A percentile compares a stretch with the other conserved stretches of the same genome.
These are phyloP conservation scores for Zosterops hypoxanthus DNA, from an alignment of 2,113 vertebrate genomes.

Conservation along the genomic window DNA sequence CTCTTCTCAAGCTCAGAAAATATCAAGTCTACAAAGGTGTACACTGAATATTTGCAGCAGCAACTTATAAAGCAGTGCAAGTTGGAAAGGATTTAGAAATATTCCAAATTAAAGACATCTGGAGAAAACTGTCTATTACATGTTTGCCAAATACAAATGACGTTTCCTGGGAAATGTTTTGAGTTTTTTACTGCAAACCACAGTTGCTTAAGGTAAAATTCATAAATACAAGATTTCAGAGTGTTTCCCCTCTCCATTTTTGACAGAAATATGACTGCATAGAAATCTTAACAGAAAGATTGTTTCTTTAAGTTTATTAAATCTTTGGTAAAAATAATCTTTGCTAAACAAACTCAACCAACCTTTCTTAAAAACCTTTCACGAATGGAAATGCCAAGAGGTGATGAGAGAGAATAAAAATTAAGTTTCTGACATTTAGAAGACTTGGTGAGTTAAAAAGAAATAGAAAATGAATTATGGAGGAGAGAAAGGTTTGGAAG, in stretches of 20 bases:
- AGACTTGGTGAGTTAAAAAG: neutral
- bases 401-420: neutral
- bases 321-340: neutral
- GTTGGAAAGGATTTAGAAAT: neutral
- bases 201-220: neutral
- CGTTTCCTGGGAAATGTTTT: neutral
- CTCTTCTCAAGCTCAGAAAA: too few relatives aligned
- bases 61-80: neutral
- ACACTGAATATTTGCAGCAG: neutral
- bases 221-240: neutral
- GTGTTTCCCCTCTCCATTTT: neutral
- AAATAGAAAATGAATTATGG: neutral
- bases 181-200: neutral
- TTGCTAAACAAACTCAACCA: neutral
- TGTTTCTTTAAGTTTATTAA: neutral
- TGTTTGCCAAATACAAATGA: neutral
- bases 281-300: neutral
- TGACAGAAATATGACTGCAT: neutral
- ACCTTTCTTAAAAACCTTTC: neutral
- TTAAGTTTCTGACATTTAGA: neutral
- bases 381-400: neutral
- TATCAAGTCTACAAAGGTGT: too few relatives aligned
- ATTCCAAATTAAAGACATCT: neutral
- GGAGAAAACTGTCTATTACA: neutral
- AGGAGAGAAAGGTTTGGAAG: neutral